These are phyloP conservation scores for Enteromius paludinosus DNA, from an alignment of 2,797 vertebrate genomes.

Conservation along the genomic window DNA sequence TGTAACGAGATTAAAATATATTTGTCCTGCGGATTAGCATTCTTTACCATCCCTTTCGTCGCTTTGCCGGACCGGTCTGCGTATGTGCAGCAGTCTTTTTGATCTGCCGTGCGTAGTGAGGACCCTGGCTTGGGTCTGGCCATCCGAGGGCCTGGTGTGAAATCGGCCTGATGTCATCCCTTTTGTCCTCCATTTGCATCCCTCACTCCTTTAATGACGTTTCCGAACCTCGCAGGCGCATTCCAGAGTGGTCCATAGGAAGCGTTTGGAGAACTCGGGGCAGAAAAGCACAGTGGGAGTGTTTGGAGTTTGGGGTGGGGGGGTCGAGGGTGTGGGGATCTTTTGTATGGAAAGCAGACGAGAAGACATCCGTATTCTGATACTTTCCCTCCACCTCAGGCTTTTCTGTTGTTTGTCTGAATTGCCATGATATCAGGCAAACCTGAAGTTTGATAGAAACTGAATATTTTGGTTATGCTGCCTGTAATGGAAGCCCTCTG, in stretches of 20 bases:
- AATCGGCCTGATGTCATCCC: conserved; percentile 99
- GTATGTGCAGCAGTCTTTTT: conserved; percentile 87
- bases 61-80: conserved; percentile 89
- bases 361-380: conserved; percentile 44
- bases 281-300: conserved; percentile 88
- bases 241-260: conserved; percentile 93
- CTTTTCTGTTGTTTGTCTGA: conserved; percentile 43
- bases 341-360: conserved; percentile 61
- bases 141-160: conserved; percentile 98
- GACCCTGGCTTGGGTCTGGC: conserved; percentile 92
- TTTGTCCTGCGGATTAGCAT: conserved; percentile 99
- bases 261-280: conserved; percentile 87
- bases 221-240: conserved; percentile 96
- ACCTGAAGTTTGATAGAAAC: conserved; percentile 5
- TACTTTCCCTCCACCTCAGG: conserved; percentile 44
- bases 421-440: conserved; percentile 23
- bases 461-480: background rate
- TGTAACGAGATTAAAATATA: conserved; percentile 99
- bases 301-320: conserved; percentile 67
- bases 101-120: conserved; percentile 97
- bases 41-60: conserved; percentile 92
- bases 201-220: conserved; percentile 98
- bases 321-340: conserved; percentile 69
- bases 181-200: conserved; percentile 96
- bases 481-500: background rate